phyloP scores from a whole-genome alignment of 2,797 vertebrate species.

The Bufotes viridis region DNA sequence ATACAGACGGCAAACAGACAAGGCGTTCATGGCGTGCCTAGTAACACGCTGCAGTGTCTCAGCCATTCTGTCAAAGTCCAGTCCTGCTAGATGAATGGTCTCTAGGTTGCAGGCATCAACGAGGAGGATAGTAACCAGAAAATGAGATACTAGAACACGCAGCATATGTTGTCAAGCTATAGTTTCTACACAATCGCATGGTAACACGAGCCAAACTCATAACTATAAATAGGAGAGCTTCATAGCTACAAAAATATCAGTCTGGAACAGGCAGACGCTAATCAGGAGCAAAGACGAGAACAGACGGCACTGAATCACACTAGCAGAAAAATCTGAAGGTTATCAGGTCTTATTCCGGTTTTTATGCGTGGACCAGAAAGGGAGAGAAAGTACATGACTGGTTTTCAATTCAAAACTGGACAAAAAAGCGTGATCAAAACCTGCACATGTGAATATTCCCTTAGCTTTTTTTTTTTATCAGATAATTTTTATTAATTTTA shows the following conservation, averaged over 20 bases:
- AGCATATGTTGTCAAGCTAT: background rate
- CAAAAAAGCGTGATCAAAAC: no score
- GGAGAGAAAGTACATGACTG: no score
- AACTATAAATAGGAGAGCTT: constrained; percentile 1
- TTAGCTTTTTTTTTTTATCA: no score
- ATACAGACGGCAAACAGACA: background rate
- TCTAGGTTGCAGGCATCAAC: background rate
- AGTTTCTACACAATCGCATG: constrained; percentile 33
- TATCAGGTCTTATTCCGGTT: no score
- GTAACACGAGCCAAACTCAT: constrained; percentile 18
- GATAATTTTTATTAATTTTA: no score
- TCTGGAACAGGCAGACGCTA: background rate
- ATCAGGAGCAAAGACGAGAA: background rate
- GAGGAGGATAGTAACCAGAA: background rate
- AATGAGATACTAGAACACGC: background rate
- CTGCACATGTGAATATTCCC: no score
- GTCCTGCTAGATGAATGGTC: constrained; percentile 12
- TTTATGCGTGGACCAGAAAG: no score
- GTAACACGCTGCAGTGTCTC: no score
- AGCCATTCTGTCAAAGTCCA: background rate
- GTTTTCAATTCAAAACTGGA: no score
- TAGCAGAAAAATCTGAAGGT: no score
- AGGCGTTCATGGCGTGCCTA: background rate
- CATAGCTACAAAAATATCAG: constrained; percentile 3
- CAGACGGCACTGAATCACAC: background rate